These are phyloP conservation scores for Lydus trimaculatus DNA, from an alignment of 2,888 invertebrate species.

Conservation along the genomic window DNA sequence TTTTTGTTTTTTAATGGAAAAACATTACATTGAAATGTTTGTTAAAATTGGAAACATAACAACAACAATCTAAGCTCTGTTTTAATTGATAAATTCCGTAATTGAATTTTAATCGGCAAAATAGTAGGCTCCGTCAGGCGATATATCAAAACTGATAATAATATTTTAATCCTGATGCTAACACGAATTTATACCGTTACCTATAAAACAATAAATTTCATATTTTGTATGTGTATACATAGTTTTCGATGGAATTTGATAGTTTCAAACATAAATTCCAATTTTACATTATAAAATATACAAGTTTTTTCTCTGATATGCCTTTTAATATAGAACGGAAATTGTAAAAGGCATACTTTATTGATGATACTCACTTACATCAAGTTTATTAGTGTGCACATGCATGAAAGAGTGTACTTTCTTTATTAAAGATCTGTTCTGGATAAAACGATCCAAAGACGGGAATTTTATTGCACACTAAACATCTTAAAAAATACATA, in stretches of 20 bases:
- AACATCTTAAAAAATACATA: constrained; percentile 28
- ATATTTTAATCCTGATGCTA: constrained; percentile 20
- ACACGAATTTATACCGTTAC: constrained; percentile 12
- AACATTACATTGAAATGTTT: not conserved
- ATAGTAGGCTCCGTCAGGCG: constrained; percentile 25
- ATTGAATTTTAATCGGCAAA: constrained; percentile 29
- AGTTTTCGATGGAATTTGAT: not conserved
- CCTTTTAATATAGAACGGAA: not conserved
- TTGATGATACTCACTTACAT: not conserved
- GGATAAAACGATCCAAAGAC: constrained; percentile 20
- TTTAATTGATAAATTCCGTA: constrained; percentile 14
- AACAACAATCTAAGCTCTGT: not conserved
- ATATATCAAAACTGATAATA: constrained; percentile 26
- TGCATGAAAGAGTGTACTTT: not conserved
- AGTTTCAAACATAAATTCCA: not conserved
- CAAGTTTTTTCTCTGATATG: not conserved
- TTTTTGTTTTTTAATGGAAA: not conserved
- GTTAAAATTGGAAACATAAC: not conserved
- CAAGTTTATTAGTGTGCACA: not conserved
- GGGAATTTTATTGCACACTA: constrained; percentile 24
- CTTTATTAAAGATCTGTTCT: not conserved
- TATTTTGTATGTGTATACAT: not conserved
- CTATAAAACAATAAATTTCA: constrained; percentile 11
- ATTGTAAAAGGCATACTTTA: not conserved
- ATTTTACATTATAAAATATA: not conserved